Evolutionary conservation across 2,113 vertebrate genomes (phyloP).

Genomic region (Hyperoodon ampullatus): DNA sequence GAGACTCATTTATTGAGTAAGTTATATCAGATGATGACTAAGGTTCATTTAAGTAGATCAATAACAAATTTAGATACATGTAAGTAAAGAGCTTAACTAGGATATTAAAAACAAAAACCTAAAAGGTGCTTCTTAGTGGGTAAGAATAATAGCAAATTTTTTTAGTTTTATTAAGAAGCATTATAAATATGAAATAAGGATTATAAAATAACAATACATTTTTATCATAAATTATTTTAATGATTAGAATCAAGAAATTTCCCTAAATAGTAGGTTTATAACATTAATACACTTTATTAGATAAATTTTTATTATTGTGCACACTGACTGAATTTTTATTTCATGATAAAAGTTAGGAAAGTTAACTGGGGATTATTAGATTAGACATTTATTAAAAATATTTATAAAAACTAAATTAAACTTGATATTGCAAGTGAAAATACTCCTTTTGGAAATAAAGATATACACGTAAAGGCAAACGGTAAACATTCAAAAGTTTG

Average conservation of each 20-base stretch:
- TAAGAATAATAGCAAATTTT: conserved; percentile 38
- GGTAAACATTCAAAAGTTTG: not conserved
- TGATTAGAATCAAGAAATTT: conserved; percentile 63
- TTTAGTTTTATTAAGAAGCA: conserved; percentile 63
- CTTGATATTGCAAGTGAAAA: conserved; percentile 59
- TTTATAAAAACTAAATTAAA: conserved; percentile 70
- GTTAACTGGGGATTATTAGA: conserved; percentile 73
- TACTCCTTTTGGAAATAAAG: conserved; percentile 58
- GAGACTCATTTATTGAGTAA: not conserved
- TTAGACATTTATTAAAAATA: conserved; percentile 68
- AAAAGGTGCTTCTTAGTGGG: not conserved
- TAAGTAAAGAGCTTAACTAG: conserved; percentile 22
- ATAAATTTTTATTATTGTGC: conserved; percentile 59
- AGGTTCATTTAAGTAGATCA: conserved; percentile 15
- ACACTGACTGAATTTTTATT: conserved; percentile 70
- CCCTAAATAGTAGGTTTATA: conserved; percentile 59
- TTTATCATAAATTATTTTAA: conserved; percentile 70
- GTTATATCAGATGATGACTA: conserved; percentile 27
- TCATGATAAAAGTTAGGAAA: conserved; percentile 69
- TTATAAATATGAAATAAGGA: conserved; percentile 56
- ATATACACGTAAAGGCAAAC: not conserved
- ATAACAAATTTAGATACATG: conserved; percentile 31
- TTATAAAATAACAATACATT: conserved; percentile 68
- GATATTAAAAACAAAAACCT: conserved; percentile 30
- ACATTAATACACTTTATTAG: conserved; percentile 68